Conservation (phyloP, 2,113 vertebrate species). For the Alexandromys fortis region DNA sequence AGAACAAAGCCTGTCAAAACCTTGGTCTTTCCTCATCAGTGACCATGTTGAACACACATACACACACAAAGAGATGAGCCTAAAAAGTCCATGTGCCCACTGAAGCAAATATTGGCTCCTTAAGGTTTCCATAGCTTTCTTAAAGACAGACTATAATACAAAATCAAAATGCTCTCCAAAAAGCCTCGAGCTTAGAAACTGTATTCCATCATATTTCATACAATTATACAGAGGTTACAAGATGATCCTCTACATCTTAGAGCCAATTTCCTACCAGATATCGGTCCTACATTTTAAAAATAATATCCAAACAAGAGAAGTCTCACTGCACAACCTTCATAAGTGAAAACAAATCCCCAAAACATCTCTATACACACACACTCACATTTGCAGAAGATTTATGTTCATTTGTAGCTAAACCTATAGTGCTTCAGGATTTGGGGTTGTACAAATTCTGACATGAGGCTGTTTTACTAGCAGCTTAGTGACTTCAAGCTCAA, state of each 20-base stretch:
- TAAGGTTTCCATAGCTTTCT: slow-evolving; percentile 17
- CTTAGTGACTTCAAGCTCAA: slow-evolving; percentile 42
- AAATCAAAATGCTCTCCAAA: neutral
- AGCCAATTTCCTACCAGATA: slow-evolving; percentile 40
- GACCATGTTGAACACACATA: slow-evolving; percentile 23
- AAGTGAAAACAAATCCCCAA: neutral
- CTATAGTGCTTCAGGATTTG: neutral
- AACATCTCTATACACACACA: neutral
- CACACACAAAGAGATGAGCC: slow-evolving; percentile 1
- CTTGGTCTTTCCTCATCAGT: slow-evolving; percentile 34
- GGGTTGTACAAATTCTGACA: slow-evolving; percentile 7
- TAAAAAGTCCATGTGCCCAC: neutral
- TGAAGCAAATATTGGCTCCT: neutral
- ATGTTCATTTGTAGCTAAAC: neutral
- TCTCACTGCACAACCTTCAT: neutral
- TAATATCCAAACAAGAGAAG: slow-evolving; percentile 26
- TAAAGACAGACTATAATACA: slow-evolving; percentile 34
- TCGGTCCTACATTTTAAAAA: neutral
- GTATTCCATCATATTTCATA: slow-evolving; percentile 33
- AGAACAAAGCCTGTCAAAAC: slow-evolving; percentile 66
- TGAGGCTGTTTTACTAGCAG: slow-evolving; percentile 47
- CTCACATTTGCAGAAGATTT: neutral
- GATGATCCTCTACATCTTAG: neutral
- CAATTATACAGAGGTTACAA: slow-evolving; percentile 18
- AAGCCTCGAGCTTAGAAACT: neutral